phyloP scores from a whole-genome alignment of 2,797 vertebrate species.

The Phalloptychus januarius region DNA sequence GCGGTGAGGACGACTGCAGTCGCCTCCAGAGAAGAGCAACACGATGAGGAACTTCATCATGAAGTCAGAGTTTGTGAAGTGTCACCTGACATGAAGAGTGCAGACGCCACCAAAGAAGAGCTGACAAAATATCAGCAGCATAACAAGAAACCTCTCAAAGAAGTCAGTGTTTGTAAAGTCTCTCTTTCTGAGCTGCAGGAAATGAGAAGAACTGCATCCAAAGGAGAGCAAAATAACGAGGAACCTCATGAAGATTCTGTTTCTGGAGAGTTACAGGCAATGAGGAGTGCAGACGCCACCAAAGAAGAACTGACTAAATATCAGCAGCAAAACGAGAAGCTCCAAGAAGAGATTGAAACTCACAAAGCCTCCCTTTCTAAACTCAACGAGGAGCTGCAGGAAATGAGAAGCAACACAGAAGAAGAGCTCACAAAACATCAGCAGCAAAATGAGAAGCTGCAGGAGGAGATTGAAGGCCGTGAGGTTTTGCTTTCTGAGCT shows the following conservation, averaged over 20 bases:
- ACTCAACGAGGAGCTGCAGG: slow-evolving; percentile 83
- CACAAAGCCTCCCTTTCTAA: slow-evolving; percentile 79
- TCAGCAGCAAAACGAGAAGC: slow-evolving; percentile 82
- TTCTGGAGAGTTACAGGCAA: slow-evolving; percentile 33
- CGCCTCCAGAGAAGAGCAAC: no score
- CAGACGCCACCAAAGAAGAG: slow-evolving; percentile 83
- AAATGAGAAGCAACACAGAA: slow-evolving; percentile 45
- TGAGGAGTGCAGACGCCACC: slow-evolving; percentile 37
- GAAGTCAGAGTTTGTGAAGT: slow-evolving; percentile 75
- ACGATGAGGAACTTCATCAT: slow-evolving; percentile 28
- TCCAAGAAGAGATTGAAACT: slow-evolving; percentile 81
- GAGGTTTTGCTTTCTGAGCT: slow-evolving; percentile 79
- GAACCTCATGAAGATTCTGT: no score
- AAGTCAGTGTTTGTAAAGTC: slow-evolving; percentile 81
- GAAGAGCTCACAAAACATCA: slow-evolving; percentile 81
- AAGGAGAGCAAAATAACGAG: no score
- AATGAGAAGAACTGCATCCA: slow-evolving; percentile 55
- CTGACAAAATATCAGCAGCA: slow-evolving; percentile 55
- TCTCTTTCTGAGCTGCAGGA: slow-evolving; percentile 76
- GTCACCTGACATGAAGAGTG: slow-evolving; percentile 72
- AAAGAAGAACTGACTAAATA: slow-evolving; percentile 79
- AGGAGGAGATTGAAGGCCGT: slow-evolving; percentile 80
- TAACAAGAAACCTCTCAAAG: slow-evolving; percentile 82
- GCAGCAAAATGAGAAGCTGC: slow-evolving; percentile 81
- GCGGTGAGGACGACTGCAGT: slow-evolving; percentile 55